These are phyloP conservation scores for Lepus americanus DNA, from an alignment of 2,113 vertebrate species.

Conservation along the genomic window DNA sequence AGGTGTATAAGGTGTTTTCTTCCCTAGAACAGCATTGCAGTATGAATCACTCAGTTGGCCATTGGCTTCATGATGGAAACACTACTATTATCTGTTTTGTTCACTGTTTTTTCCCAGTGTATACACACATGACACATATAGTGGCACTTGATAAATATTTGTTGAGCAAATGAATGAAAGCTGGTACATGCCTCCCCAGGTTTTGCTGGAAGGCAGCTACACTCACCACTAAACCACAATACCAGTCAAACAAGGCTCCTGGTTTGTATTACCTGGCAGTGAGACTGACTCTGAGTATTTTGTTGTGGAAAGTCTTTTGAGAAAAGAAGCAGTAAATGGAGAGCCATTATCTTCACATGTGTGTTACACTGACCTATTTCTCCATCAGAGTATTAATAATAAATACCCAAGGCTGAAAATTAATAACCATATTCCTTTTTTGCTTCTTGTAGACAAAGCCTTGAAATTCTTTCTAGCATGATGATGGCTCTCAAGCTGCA, in stretches of 20 bases:
- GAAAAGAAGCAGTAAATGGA: background rate
- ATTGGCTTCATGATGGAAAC: background rate
- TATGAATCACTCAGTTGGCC: background rate
- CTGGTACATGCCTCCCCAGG: background rate
- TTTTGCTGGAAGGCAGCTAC: conserved; percentile 81
- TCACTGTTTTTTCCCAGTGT: background rate
- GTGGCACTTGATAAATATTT: background rate
- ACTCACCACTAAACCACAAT: conserved; percentile 83
- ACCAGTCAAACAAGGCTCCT: background rate
- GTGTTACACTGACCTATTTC: conserved; percentile 28
- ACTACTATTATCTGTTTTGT: background rate
- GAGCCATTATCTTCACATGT: background rate
- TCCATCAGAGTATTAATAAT: conserved; percentile 52
- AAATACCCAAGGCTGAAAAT: conserved; percentile 20
- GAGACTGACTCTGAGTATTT: conserved; percentile 16
- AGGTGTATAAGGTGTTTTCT: background rate
- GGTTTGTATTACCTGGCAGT: background rate
- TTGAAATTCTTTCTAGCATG: conserved; percentile 26
- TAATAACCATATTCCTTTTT: background rate
- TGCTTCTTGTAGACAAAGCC: conserved; percentile 51
- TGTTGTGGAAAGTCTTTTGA: conserved; percentile 19
- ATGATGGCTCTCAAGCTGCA: conserved; percentile 1
- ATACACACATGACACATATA: background rate
- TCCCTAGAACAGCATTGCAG: background rate
- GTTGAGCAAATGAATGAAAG: background rate